Base-by-base conservation (phyloP, 1,140 invertebrate genomes). In the Dolichoris vasculosae region DNA sequence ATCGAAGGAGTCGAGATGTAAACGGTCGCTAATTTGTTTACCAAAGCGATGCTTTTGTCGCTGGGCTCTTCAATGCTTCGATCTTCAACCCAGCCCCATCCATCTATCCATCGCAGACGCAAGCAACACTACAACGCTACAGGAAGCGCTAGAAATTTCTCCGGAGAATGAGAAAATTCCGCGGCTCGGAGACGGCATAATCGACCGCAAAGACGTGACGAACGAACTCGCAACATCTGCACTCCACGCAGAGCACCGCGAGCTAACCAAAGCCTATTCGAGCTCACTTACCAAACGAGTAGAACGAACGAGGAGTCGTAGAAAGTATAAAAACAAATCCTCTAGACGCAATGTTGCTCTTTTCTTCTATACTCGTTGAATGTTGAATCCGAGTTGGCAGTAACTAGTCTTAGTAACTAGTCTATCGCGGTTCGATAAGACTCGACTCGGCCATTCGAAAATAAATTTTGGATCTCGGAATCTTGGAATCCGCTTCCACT, bases 121-220 rank as follows among this genome's bases (percentile, higher is more conserved):
- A 30, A 30, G 20, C 15, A 51, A 46, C 38, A 13, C 32, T 2
- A 32, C 67, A 81, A 46, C 38, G 23, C 32, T 2, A 32, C 67
- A 81, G 67, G 79, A 86, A 82, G 78, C 43, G 26, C 51, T n/a
- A 32, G 20, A 80, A 63, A 81, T 85, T 85, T 85, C 67, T 76
- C 35, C 69, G 55, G 26, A 51, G 78, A 75, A 81, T 64, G 59
- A 84, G 83, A 79, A 69, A 79, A 84, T 84, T 79, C 76, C 64
- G 77, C 51, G 79, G 48, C 64, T 55, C 23, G 64, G 35, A 26
- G 78, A 59, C 64, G 48, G 30, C 32, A 43, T 55, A 85, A 80
- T 81, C 69, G 43, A 69, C 63, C 75, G 43, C 78, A 73, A 73
- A 81, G 64, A 75, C 84, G 83, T 71, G 75, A 81, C 77, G 69